Evolutionary conservation across 1,140 invertebrate genomes (phyloP).

Genomic region (Lepidurus packardi): DNA sequence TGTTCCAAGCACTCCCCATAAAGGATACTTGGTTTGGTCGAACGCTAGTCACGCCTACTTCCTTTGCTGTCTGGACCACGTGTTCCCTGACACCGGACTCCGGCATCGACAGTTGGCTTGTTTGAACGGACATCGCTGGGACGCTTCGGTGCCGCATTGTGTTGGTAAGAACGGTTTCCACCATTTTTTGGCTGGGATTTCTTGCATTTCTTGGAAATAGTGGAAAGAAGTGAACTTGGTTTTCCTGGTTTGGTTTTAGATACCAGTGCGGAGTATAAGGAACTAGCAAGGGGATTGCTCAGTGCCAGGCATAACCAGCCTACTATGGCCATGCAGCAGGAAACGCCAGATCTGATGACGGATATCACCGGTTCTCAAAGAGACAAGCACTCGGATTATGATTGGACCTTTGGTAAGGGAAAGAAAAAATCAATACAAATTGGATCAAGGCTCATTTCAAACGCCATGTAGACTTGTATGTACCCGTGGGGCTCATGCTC

Average conservation of each 20-base stretch:
- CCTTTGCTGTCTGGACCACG: constrained; percentile 29
- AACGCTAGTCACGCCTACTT: constrained; percentile 28
- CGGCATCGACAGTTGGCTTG: constrained; percentile 28
- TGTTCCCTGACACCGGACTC: constrained; percentile 27
- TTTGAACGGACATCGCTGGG: constrained; percentile 26
- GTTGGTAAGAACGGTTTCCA: constrained; percentile 1
- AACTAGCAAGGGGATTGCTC: background rate
- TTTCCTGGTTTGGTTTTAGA: background rate
- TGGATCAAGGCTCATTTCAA: background rate
- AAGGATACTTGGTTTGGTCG: constrained; percentile 25
- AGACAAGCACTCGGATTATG: background rate
- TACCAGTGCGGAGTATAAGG: background rate
- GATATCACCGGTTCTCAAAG: background rate
- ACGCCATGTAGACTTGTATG: background rate
- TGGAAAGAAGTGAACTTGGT: too few species aligned
- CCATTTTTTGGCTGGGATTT: background rate
- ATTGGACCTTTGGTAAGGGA: background rate
- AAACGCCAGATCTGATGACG: background rate
- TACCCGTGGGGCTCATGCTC: constrained; percentile 13
- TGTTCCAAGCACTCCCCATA: background rate
- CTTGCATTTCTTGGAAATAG: too few species aligned
- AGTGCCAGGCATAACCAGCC: background rate
- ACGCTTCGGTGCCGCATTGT: constrained; percentile 24
- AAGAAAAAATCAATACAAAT: background rate
- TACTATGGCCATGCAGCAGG: background rate